A percentile compares a stretch with the other conserved stretches of the same genome.
Evolutionary conservation across 2,888 invertebrate genomes (phyloP).

Genomic region (Ypsolopha scabrella): DNA sequence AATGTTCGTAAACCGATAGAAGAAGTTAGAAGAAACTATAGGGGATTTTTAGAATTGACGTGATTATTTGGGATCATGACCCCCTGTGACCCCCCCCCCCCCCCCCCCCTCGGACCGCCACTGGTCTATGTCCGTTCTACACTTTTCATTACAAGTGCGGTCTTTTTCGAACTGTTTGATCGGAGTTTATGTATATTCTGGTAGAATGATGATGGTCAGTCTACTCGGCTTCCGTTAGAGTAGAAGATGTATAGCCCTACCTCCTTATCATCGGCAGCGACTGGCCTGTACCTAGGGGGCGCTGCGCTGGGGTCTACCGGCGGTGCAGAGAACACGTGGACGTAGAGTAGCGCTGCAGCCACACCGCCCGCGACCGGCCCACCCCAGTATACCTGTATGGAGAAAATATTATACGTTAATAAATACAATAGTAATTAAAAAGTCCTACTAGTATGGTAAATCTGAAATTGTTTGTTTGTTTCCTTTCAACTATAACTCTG

Average conservation of each 20-base stretch:
- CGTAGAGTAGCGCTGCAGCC: conserved; percentile 81
- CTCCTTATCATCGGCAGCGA: conserved; percentile 75
- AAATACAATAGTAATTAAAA: too few species aligned
- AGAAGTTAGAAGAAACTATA: too few species aligned
- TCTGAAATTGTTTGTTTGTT: too few species aligned
- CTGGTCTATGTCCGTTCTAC: neutral
- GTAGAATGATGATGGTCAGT: neutral
- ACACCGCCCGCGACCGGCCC: conserved; percentile 87
- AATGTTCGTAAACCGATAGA: too few species aligned
- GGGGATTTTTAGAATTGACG: too few species aligned
- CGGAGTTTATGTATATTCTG: too few species aligned
- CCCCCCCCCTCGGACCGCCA: too few species aligned
- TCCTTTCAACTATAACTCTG: too few species aligned
- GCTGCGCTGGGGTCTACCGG: conserved; percentile 36
- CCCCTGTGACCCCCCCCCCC: too few species aligned
- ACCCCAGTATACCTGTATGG: conserved; percentile 82
- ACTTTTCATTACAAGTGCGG: neutral
- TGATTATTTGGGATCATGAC: too few species aligned
- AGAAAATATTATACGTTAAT: neutral
- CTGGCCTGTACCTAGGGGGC: conserved; percentile 67
- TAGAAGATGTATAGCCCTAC: conserved; percentile 34
- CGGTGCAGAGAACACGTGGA: conserved; percentile 71
- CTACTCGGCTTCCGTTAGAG: neutral
- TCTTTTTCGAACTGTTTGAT: too few species aligned
- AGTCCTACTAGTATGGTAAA: too few species aligned